Evolutionary conservation across 1,140 invertebrate species (phyloP), one percentile per base, ranked within the genome.

Genomic region (Druon quercuslanigerum): DNA sequence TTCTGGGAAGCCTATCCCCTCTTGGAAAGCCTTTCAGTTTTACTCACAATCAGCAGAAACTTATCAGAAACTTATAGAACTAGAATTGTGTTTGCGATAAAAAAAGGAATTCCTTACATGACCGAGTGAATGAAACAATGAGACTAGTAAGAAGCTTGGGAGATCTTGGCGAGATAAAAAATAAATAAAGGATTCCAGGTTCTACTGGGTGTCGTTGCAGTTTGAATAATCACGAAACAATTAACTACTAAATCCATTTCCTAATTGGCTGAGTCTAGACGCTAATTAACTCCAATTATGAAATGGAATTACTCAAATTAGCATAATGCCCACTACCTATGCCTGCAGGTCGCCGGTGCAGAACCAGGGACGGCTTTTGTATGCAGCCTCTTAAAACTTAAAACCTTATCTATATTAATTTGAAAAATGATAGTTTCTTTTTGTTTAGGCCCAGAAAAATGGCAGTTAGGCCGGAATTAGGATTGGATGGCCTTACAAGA

Each of bases 251-350:
- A 77, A 85, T 85, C 85, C 81, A 82, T 83, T 86, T 83, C 74
- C 79, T 85, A 83, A 81, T 87, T 85, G 83, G 16, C 66, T 14
- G 40, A 76, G 79, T 82, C 76, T 82, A 80, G 82, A 82, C 81
- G 78, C 50, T 82, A 78, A 81, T 86, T 86, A 84, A 78, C 70
- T 77, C 60, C 54, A 77, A 83, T 86, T 82, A 79, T 66, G 60
- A 40, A 66, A 46, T 66, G 40, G 33, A 66, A 66, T 66, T 40
- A 66, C 40, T 66, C 33, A 66, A 66, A 66, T 66, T 40, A 66
- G 60, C 60, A 40, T 40, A 12, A 13, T 66, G 25, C 20, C 57
- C 54, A 56, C 54, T 20, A n/a, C 20, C 54, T 60, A 19, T 20
- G 17, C 17, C 54, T 60, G 57, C 19, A 60, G 57, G 57, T 60